Conservation (phyloP, 2,797 vertebrate species). For the Sylvia borin region DNA sequence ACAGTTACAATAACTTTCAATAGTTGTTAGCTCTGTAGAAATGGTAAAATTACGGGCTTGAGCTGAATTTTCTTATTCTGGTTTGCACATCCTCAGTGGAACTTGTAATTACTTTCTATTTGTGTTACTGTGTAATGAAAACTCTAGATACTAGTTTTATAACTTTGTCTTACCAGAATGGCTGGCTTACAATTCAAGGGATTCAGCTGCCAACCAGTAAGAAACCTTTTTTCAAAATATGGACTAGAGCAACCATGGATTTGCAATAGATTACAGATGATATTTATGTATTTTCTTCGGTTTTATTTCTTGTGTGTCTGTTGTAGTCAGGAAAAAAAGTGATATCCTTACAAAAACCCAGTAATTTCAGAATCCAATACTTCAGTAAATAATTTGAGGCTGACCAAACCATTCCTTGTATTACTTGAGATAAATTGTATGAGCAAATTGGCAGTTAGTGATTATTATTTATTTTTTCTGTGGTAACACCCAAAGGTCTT, state of each 20-base stretch:
- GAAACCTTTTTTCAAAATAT: not conserved
- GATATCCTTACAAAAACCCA: not conserved
- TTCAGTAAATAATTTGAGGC: not conserved
- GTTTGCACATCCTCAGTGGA: not conserved
- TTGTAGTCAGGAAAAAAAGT: not conserved
- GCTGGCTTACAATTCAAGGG: not conserved
- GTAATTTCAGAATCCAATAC: not conserved
- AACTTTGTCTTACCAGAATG: not conserved
- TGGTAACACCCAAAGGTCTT: not conserved
- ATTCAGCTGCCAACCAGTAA: not conserved
- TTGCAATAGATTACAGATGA: not conserved
- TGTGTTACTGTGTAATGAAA: not conserved
- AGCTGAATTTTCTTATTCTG: not conserved
- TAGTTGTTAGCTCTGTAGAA: not conserved
- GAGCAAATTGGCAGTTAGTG: conserved; percentile 16
- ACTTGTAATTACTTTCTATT: not conserved
- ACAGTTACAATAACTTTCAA: not conserved
- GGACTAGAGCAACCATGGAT: not conserved
- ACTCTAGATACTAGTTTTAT: not conserved
- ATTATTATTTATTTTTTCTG: conserved; percentile 28
- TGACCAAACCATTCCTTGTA: not conserved
- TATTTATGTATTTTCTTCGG: not conserved
- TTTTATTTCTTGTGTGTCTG: not conserved
- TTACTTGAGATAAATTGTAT: not conserved
- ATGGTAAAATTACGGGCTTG: not conserved